phyloP scores from a whole-genome alignment of 2,888 invertebrate species.

The Frankliniella intonsa region DNA sequence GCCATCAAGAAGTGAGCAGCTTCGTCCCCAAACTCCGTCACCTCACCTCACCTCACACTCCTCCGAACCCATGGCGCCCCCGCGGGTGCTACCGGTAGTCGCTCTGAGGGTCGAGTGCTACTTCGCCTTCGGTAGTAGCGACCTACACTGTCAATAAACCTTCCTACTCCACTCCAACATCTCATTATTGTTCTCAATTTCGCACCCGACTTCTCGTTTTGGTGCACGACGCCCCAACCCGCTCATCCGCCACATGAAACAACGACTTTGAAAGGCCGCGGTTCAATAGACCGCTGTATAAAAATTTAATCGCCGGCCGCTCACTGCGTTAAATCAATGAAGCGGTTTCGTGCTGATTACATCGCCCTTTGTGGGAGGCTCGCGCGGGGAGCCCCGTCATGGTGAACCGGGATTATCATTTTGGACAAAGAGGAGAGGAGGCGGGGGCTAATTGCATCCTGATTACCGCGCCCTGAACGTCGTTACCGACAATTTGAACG shows the following conservation, averaged over 20 bases:
- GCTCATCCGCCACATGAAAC: background rate
- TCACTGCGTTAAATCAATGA: background rate
- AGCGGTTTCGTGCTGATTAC: too few species aligned
- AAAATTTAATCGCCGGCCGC: too few species aligned
- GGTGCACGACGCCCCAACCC: background rate
- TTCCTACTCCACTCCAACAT: background rate
- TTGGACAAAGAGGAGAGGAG: too few species aligned
- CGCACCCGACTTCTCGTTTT: too few species aligned
- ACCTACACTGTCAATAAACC: constrained; percentile 18
- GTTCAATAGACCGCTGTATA: too few species aligned
- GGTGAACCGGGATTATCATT: too few species aligned
- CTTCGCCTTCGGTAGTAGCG: constrained; percentile 24
- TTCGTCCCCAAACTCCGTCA: background rate
- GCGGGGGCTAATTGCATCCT: too few species aligned
- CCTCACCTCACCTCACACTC: background rate
- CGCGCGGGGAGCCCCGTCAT: background rate
- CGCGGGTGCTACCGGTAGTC: background rate
- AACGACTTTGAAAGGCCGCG: background rate
- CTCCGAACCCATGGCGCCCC: background rate
- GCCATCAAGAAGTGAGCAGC: background rate
- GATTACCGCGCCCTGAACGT: too few species aligned
- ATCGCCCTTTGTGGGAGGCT: background rate
- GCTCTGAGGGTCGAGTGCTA: constrained; percentile 16
- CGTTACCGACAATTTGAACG: too few species aligned
- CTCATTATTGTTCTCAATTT: background rate